phyloP scores from a whole-genome alignment of 2,888 invertebrate species.

The Yponomeuta plumbellus region DNA sequence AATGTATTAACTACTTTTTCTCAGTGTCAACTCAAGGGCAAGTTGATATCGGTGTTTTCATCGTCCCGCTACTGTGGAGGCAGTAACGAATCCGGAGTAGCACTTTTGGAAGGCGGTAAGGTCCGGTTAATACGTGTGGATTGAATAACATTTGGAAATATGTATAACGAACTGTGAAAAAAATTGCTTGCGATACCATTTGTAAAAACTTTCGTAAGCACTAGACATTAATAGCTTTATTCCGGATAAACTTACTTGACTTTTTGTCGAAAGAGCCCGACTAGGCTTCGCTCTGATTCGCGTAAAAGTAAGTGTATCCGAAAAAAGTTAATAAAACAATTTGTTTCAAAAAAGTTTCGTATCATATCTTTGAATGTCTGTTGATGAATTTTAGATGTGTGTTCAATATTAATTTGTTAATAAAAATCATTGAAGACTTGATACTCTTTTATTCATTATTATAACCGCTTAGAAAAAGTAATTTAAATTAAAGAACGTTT shows the following conservation, averaged over 20 bases:
- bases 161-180: too few species aligned
- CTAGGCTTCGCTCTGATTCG: too few species aligned
- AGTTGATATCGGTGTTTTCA: slow-evolving; percentile 84
- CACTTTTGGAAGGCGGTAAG: slow-evolving; percentile 79
- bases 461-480: slow-evolving; percentile 39
- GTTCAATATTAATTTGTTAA: not conserved
- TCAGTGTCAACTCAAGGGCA: slow-evolving; percentile 81
- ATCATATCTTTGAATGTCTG: not conserved
- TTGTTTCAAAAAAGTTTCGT: too few species aligned
- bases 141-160: not conserved
- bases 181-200: too few species aligned
- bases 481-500: slow-evolving; percentile 25
- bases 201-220: too few species aligned
- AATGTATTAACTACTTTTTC: too few species aligned
- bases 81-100: slow-evolving; percentile 83
- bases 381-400: not conserved
- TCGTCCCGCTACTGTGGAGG: slow-evolving; percentile 85
- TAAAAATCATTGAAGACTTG: slow-evolving; percentile 25
- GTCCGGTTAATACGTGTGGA: slow-evolving; percentile 74
- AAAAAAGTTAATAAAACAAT: too few species aligned
- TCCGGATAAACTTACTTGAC: too few species aligned
- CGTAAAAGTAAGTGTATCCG: too few species aligned
- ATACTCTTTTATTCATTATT: slow-evolving; percentile 37
- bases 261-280: too few species aligned
- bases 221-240: too few species aligned